These are phyloP conservation scores for Eupeodes latifasciatus DNA, from an alignment of 2,888 invertebrate genomes.

Conservation along the genomic window DNA sequence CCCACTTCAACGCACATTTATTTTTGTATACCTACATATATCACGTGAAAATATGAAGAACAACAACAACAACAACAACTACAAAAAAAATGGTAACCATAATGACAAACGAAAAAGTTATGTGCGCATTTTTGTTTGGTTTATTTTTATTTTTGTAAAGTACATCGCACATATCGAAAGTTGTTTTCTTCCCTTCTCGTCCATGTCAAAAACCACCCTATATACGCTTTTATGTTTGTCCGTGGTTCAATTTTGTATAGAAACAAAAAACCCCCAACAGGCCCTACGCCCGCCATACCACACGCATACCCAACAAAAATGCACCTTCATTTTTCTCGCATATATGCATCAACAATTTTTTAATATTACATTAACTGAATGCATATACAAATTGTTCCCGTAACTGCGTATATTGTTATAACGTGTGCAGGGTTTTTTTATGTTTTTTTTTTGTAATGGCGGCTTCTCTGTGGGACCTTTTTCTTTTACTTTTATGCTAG, in stretches of 20 bases:
- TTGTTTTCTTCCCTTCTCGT: not conserved
- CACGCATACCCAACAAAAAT: not conserved
- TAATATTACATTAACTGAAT: conserved; percentile 72
- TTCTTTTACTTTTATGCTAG: conserved; percentile 17
- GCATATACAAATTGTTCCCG: conserved; percentile 68
- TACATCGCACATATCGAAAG: not conserved
- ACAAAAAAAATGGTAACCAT: conserved; percentile 38
- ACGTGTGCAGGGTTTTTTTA: conserved; percentile 18
- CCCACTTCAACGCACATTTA: conserved; percentile 17
- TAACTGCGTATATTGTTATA: conserved; percentile 59
- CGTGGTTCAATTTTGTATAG: conserved; percentile 2
- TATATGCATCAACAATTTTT: conserved; percentile 40
- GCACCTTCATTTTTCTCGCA: conserved; percentile 2
- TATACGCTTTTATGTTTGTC: not conserved
- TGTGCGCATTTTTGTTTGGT: conserved; percentile 18
- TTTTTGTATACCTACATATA: conserved; percentile 23
- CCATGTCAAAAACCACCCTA: not conserved
- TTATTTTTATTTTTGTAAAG: not conserved
- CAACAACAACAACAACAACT: not conserved
- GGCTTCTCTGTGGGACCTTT: not conserved
- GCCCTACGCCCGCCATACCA: not conserved
- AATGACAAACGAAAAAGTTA: conserved; percentile 60
- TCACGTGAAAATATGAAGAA: conserved; percentile 32
- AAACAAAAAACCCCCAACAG: conserved; percentile 6
- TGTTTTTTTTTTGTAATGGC: conserved; percentile 3